A percentile compares a stretch with the other conserved stretches of the same genome.
Evolutionary conservation across 2,888 invertebrate species (phyloP).

Genomic region (Endomychus coccineus): DNA sequence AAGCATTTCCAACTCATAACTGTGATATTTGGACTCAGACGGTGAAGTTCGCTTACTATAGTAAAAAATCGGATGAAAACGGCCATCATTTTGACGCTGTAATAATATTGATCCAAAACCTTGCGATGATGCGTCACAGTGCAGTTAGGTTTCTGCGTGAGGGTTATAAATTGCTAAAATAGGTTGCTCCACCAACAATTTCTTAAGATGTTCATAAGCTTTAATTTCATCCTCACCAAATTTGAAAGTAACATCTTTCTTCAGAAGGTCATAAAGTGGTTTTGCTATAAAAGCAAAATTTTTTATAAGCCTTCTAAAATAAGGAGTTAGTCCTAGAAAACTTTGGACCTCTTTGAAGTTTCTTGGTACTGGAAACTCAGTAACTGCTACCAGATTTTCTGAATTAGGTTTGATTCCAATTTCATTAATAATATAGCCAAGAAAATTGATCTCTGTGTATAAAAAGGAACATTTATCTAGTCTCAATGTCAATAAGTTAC

Average conservation of each 20-base stretch:
- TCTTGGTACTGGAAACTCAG: conserved; percentile 19
- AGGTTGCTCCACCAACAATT: too few relatives aligned
- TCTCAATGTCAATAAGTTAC: too few relatives aligned
- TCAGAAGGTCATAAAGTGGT: conserved; percentile 23
- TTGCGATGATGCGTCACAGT: conserved; percentile 28
- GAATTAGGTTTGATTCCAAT: conserved; percentile 16
- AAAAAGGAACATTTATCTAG: conserved; percentile 28
- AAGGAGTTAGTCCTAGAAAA: conserved; percentile 26
- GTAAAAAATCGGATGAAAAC: conserved; percentile 29
- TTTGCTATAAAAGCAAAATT: conserved; percentile 22
- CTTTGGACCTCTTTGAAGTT: conserved; percentile 18
- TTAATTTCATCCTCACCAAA: too few relatives aligned
- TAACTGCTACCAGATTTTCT: conserved; percentile 15
- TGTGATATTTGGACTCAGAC: conserved; percentile 25
- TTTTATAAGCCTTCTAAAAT: conserved; percentile 26
- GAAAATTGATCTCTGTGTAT: conserved; percentile 19
- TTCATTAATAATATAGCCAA: conserved; percentile 25
- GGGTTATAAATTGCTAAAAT: conserved; percentile 26
- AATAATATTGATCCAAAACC: conserved; percentile 28
- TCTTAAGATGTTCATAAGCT: too few relatives aligned
- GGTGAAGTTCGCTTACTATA: conserved; percentile 27
- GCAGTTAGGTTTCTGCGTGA: conserved; percentile 27
- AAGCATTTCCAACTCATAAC: conserved; percentile 30
- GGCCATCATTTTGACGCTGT: conserved; percentile 19
- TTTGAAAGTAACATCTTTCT: conserved; percentile 23